Evolutionary conservation across 2,113 vertebrate genomes (phyloP).

Genomic region (cattle (Bos taurus)): DNA sequence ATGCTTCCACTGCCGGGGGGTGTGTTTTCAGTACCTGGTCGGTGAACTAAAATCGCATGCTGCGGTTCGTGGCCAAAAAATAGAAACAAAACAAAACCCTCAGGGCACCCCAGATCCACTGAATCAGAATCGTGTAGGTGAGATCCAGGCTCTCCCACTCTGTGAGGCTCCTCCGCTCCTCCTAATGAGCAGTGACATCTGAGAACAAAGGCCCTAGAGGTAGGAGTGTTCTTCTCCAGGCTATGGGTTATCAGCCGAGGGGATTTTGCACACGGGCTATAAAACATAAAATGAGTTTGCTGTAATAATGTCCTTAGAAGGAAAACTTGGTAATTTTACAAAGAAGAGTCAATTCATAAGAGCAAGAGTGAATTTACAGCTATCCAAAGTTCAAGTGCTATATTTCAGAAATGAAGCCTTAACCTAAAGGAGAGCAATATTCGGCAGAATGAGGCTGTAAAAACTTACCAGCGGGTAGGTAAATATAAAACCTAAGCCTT

Average conservation of each 20-base stretch:
- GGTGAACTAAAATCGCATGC: background rate
- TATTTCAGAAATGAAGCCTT: slow-evolving; percentile 32
- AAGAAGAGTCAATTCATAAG: slow-evolving; percentile 35
- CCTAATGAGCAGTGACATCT: accelerated
- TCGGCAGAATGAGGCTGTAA: slow-evolving; percentile 35
- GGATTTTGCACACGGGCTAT: background rate
- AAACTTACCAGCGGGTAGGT: slow-evolving; percentile 69
- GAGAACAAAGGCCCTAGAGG: background rate
- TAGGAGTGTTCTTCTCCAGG: background rate
- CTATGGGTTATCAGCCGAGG: background rate
- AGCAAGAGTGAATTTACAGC: slow-evolving; percentile 43
- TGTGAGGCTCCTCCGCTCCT: background rate
- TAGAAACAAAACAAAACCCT: background rate
- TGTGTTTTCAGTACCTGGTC: background rate
- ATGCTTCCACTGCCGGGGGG: background rate
- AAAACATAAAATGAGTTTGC: background rate
- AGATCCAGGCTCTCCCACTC: background rate
- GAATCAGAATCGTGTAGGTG: background rate
- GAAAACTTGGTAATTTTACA: slow-evolving; percentile 46
- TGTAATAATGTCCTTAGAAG: slow-evolving; percentile 18
- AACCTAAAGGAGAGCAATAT: slow-evolving; percentile 47
- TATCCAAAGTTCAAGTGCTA: slow-evolving; percentile 53
- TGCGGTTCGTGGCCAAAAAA: background rate
- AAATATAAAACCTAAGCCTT: slow-evolving; percentile 76
- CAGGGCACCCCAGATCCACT: background rate